Conservation (phyloP, 1,140 invertebrate genomes). For the Tachypleus tridentatus region DNA sequence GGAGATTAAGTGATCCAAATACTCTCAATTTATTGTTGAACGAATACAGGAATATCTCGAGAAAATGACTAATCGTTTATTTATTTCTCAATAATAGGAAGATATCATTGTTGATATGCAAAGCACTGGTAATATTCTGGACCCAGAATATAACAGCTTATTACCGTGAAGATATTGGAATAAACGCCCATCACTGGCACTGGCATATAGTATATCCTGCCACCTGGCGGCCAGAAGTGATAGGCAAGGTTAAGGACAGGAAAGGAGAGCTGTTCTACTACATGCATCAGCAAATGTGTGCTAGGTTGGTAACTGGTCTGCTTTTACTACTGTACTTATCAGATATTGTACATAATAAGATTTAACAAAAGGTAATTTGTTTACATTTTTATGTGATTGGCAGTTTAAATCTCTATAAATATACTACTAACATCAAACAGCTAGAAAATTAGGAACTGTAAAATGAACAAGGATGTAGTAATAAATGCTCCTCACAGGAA, state of each 20-base stretch:
- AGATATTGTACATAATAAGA: too few relatives aligned
- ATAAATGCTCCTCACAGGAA: too few relatives aligned
- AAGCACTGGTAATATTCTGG: conserved; percentile 49
- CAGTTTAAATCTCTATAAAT: too few relatives aligned
- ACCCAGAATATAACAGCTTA: conserved; percentile 61
- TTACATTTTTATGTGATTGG: too few relatives aligned
- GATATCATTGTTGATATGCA: conserved; percentile 14
- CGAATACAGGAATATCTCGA: background rate
- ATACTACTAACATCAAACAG: too few relatives aligned
- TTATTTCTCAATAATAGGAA: conserved; percentile 4
- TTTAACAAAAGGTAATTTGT: too few relatives aligned
- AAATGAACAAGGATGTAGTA: too few relatives aligned
- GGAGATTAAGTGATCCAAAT: background rate
- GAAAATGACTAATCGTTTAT: background rate
- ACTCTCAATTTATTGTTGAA: background rate
- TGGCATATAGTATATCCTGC: conserved; percentile 22
- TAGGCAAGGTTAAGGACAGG: conserved; percentile 14
- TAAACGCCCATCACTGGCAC: conserved; percentile 48
- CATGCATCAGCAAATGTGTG: conserved; percentile 40
- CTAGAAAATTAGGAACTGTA: too few relatives aligned
- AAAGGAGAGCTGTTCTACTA: conserved; percentile 36
- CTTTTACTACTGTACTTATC: too few relatives aligned
- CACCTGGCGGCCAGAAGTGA: conserved; percentile 9
- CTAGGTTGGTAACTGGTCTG: conserved; percentile 18
- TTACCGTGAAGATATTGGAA: conserved; percentile 53